These are phyloP conservation scores for Hirtodrosophila duncani DNA, from an alignment of 2,888 invertebrate species.

Conservation along the genomic window DNA sequence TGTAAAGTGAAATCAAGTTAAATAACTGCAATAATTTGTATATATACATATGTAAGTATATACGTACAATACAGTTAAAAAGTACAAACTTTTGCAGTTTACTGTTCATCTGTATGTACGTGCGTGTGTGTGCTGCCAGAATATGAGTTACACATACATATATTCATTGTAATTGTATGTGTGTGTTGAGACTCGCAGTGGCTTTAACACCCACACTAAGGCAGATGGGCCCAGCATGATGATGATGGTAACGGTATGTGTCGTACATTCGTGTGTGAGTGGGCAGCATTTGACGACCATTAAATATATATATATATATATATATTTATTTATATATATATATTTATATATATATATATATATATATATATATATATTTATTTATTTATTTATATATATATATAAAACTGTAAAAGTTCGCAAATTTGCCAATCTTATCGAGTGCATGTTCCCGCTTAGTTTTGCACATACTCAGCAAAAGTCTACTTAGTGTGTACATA, in stretches of 20 bases:
- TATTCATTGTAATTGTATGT: too few relatives aligned
- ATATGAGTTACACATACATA: background rate
- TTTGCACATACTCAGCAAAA: too few relatives aligned
- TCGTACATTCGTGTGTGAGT: background rate
- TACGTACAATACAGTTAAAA: background rate
- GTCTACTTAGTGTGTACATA: too few relatives aligned
- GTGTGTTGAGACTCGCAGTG: background rate
- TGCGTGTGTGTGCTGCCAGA: too few relatives aligned
- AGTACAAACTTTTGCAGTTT: too few relatives aligned
- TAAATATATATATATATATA: constrained; percentile 4
- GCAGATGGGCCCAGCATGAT: too few relatives aligned
- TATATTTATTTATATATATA: constrained; percentile 7
- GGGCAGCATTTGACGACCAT: background rate
- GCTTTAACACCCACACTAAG: constrained; percentile 27
- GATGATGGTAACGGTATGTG: too few relatives aligned
- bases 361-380: background rate
- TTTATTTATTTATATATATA: background rate
- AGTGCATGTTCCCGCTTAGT: background rate
- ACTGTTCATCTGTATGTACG: too few relatives aligned
- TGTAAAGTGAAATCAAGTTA: constrained; percentile 10
- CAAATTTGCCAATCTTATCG: background rate
- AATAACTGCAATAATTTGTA: constrained; percentile 12
- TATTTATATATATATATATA: background rate
- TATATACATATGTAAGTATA: background rate
- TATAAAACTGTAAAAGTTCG: background rate